These are phyloP conservation scores for Osmerus eperlanus DNA, from an alignment of 2,113 vertebrate genomes.

Conservation along the genomic window DNA sequence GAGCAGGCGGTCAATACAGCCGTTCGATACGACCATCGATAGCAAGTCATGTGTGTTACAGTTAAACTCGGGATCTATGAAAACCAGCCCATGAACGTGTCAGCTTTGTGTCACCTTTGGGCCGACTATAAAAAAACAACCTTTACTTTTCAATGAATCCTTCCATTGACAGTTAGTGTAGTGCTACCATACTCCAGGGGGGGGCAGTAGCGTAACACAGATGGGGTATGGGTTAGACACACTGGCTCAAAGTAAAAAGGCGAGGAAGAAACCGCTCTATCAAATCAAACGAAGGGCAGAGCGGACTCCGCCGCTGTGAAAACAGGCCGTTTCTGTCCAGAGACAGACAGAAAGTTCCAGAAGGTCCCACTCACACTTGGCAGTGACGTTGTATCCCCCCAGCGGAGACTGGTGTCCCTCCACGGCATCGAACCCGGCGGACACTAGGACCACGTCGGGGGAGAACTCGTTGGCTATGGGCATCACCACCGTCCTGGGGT, in stretches of 20 bases:
- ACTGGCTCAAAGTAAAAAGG: too few relatives aligned
- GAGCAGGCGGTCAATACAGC: not conserved
- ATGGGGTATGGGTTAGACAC: not conserved
- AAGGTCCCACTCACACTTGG: slow-evolving; percentile 77
- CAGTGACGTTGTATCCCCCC: slow-evolving; percentile 84
- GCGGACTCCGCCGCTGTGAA: too few relatives aligned
- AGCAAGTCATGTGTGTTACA: too few relatives aligned
- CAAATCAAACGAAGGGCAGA: too few relatives aligned
- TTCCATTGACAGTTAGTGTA: not conserved
- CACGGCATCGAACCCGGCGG: slow-evolving; percentile 84
- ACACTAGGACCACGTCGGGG: slow-evolving; percentile 84
- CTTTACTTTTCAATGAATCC: not conserved
- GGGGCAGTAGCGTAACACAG: not conserved
- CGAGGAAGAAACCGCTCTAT: too few relatives aligned
- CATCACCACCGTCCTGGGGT: slow-evolving; percentile 83
- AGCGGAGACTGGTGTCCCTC: slow-evolving; percentile 84
- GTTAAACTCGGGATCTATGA: too few relatives aligned
- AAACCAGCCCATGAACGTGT: too few relatives aligned
- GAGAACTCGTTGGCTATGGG: slow-evolving; percentile 84
- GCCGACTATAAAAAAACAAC: too few relatives aligned
- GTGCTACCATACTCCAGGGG: not conserved
- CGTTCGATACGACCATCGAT: too few relatives aligned
- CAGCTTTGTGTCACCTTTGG: too few relatives aligned
- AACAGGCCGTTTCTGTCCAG: too few relatives aligned
- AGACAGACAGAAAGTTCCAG: not conserved